Percentiles rank a stretch among this genome's conserved stretches.
Evolutionary conservation across 1,140 invertebrate genomes (phyloP).

Genomic region (Latrodectus geometricus): DNA sequence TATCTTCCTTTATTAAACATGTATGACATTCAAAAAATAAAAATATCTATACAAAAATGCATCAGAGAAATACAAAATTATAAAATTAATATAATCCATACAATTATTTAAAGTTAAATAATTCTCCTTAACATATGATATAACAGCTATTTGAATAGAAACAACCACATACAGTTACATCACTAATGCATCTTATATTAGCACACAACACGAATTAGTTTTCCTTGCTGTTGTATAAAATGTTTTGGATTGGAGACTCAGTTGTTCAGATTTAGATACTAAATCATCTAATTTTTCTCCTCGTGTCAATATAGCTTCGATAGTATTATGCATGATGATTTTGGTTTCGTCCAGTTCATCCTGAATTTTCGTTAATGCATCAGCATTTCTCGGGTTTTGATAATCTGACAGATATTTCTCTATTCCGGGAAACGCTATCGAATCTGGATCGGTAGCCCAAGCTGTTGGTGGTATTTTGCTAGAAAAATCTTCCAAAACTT

Average conservation of each 20-base stretch:
- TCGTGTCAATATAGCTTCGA: conserved; percentile 93
- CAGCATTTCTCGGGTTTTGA: conserved; percentile 93
- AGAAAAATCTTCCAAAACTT: conserved; percentile 91
- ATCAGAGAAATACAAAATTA: no score
- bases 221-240: conserved; percentile 94
- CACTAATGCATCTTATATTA: no score
- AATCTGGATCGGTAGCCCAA: conserved; percentile 77
- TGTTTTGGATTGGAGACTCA: conserved; percentile 96
- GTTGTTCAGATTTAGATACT: conserved; percentile 93
- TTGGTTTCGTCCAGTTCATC: conserved; percentile 98
- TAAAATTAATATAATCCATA: no score
- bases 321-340: conserved; percentile 97
- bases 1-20: no score
- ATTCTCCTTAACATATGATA: no score
- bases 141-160: no score
- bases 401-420: conserved; percentile 88
- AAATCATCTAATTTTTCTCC: conserved; percentile 99
- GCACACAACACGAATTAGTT: conserved; percentile 64
- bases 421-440: conserved; percentile 73
- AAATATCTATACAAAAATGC: no score
- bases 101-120: no score
- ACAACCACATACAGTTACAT: no score
- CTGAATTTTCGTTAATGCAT: conserved; percentile 97
- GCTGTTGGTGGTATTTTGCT: conserved; percentile 78
- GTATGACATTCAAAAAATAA: no score